Evolutionary conservation across 2,797 vertebrate genomes (phyloP).

Genomic region (Eurystomus glaucurus): DNA sequence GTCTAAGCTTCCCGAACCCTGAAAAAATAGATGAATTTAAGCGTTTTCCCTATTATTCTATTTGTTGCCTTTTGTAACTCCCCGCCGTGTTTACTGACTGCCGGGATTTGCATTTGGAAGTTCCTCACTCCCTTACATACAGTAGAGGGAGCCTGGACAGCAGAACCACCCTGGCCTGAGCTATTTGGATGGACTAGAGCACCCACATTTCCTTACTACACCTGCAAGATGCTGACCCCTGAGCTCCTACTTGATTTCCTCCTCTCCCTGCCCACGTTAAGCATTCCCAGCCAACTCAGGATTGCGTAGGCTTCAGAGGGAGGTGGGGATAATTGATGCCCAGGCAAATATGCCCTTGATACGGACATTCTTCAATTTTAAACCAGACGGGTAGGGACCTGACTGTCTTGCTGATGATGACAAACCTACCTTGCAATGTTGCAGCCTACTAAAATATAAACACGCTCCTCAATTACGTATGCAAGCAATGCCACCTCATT

Average conservation of each 20-base stretch:
- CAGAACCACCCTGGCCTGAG: background rate
- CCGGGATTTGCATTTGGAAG: background rate
- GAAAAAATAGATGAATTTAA: background rate
- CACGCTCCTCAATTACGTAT: background rate
- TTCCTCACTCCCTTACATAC: background rate
- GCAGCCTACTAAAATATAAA: conserved; percentile 1
- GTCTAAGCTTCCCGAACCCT: background rate
- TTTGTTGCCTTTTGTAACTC: background rate
- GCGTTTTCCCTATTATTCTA: background rate
- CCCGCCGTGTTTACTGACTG: background rate
- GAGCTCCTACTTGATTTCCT: background rate
- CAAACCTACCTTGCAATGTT: background rate
- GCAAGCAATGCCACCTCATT: conserved; percentile 1
- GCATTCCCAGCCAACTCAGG: background rate
- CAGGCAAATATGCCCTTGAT: conserved; percentile 18
- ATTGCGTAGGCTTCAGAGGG: background rate
- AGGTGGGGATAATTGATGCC: conserved; percentile 42
- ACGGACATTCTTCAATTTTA: conserved; percentile 38
- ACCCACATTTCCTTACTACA: background rate
- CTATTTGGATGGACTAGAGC: background rate
- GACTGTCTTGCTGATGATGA: conserved; percentile 52
- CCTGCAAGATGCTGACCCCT: background rate
- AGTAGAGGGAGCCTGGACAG: background rate
- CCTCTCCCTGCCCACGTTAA: background rate
- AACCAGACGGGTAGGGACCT: conserved; percentile 32